These are phyloP conservation scores for Chaetodon trifasciatus DNA, from an alignment of 2,797 vertebrate genomes.

Conservation along the genomic window DNA sequence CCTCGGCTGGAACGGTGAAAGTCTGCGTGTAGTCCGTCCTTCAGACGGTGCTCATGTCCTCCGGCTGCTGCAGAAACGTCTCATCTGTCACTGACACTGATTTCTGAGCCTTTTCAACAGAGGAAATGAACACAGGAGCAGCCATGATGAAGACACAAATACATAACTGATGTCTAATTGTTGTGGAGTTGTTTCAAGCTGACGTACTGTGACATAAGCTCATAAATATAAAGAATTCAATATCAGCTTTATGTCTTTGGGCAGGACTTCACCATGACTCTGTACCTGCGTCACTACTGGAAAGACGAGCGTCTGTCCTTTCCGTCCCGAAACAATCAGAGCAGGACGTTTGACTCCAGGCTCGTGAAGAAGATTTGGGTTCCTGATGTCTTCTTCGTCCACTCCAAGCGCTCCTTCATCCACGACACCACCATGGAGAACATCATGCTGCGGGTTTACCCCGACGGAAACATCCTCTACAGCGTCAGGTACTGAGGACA, in stretches of 20 bases:
- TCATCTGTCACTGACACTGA: not conserved
- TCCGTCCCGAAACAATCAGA: slow-evolving; percentile 90
- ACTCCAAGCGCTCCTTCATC: slow-evolving; percentile 94
- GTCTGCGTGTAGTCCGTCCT: not conserved
- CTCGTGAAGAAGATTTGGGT: slow-evolving; percentile 95
- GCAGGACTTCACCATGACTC: slow-evolving; percentile 95
- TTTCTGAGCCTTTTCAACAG: not conserved
- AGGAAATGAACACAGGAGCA: not conserved
- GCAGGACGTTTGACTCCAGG: slow-evolving; percentile 92
- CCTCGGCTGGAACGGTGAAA: not conserved
- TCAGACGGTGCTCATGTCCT: not conserved
- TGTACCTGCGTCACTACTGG: slow-evolving; percentile 95
- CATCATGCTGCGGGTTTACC: slow-evolving; percentile 91
- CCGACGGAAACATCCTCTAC: slow-evolving; percentile 92
- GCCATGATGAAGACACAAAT: not conserved
- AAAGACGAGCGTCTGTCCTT: slow-evolving; percentile 94
- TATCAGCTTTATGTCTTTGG: not conserved
- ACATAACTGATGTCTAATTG: not conserved
- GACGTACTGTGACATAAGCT: not conserved
- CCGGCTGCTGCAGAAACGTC: not conserved
- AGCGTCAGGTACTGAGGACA: slow-evolving; percentile 86
- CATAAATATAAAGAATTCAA: not conserved
- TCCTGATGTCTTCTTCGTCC: slow-evolving; percentile 93
- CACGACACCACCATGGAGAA: slow-evolving; percentile 94
- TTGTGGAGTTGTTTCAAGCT: not conserved